These are phyloP conservation scores for Tetranychus urticae DNA, from an alignment of 1,140 invertebrate species.

Conservation along the genomic window DNA sequence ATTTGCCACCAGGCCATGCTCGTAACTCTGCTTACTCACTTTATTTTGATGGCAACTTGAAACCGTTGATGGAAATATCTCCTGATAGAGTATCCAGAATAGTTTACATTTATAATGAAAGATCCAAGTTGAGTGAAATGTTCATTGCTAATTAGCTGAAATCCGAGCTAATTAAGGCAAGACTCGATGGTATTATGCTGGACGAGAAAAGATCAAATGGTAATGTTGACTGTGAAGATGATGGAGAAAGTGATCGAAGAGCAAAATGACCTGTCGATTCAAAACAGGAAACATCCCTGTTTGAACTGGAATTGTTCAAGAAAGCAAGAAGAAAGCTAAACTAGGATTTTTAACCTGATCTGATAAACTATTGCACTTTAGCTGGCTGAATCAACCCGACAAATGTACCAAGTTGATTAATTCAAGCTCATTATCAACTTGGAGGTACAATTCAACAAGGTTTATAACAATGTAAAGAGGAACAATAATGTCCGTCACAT, in stretches of 20 bases:
- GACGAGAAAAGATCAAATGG: neutral
- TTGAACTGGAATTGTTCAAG: constrained; percentile 49
- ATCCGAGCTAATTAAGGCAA: constrained; percentile 71
- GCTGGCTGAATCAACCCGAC: too few relatives aligned
- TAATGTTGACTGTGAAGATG: neutral
- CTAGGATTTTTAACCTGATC: too few relatives aligned
- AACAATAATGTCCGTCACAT: too few relatives aligned
- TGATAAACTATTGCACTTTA: too few relatives aligned
- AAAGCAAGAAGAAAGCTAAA: too few relatives aligned
- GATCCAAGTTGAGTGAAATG: constrained; percentile 53
- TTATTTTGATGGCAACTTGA: constrained; percentile 65
- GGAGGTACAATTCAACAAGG: too few relatives aligned
- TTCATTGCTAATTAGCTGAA: constrained; percentile 24
- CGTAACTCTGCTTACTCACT: constrained; percentile 48
- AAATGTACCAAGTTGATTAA: too few relatives aligned
- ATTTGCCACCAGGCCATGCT: constrained; percentile 39
- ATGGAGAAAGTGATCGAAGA: neutral
- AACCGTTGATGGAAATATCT: constrained; percentile 61
- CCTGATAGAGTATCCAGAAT: constrained; percentile 70
- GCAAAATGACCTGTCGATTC: constrained; percentile 38
- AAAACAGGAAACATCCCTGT: constrained; percentile 74
- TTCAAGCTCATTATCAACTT: too few relatives aligned
- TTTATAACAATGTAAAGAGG: too few relatives aligned
- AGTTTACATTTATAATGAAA: constrained; percentile 59
- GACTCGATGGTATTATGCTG: constrained; percentile 38